Conservation (phyloP, 2,888 invertebrate species). For the Lasioglossum marginatum region DNA sequence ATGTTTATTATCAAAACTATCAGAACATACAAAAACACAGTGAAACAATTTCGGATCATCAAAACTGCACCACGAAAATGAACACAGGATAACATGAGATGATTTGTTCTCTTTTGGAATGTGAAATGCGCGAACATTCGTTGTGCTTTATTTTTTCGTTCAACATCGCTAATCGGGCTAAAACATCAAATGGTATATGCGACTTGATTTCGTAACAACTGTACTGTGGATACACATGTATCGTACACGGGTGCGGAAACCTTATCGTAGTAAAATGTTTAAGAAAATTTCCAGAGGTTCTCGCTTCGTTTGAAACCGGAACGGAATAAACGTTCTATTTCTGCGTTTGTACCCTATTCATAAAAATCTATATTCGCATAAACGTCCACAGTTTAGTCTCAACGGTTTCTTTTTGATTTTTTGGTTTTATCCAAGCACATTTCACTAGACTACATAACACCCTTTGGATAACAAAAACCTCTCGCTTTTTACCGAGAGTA, state of each 20-base stretch:
- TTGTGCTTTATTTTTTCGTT: conserved; percentile 46
- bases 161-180: conserved; percentile 31
- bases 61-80: conserved; percentile 40
- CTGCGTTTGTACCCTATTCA: not conserved
- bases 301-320: not conserved
- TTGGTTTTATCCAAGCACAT: conserved; percentile 37
- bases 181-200: conserved; percentile 18
- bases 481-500: not conserved
- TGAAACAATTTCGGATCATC: conserved; percentile 18
- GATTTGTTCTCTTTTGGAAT: conserved; percentile 58
- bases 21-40: conserved; percentile 52
- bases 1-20: conserved; percentile 57
- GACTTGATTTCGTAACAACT: conserved; percentile 40
- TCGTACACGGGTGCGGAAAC: not conserved
- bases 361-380: not conserved
- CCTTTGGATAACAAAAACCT: not conserved
- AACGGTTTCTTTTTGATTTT: conserved; percentile 20
- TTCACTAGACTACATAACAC: conserved; percentile 34
- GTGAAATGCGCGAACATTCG: conserved; percentile 63
- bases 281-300: not conserved
- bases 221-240: not conserved
- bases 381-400: not conserved
- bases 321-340: not conserved
- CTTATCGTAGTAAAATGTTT: not conserved
- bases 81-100: conserved; percentile 55